Evolutionary conservation across 37 sponge, comb jelly and placozoan genomes (phyloP).

Genomic region (Eunapius fragilis): DNA sequence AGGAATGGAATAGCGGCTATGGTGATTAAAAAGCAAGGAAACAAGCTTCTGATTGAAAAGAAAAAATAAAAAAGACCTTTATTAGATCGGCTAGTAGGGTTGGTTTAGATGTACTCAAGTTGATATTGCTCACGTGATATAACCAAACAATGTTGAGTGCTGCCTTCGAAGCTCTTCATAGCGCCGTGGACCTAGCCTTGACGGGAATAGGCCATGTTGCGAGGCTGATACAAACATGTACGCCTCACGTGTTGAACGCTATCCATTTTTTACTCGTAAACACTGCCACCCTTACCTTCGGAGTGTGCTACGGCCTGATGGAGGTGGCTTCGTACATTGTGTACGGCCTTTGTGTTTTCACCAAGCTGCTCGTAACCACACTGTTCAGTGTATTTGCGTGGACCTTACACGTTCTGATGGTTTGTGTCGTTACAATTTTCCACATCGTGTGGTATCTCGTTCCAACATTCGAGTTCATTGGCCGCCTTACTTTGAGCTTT

Average conservation of each 20-base stretch:
- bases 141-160: not conserved
- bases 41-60: too few relatives aligned
- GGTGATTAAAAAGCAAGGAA: too few relatives aligned
- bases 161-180: not conserved
- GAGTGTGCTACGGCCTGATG: not conserved
- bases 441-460: not conserved
- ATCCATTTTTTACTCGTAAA: not conserved
- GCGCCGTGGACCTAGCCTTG: not conserved
- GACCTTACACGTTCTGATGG: not conserved
- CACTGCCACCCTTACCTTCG: not conserved
- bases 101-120: too few relatives aligned
- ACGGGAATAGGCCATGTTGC: not conserved
- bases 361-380: not conserved
- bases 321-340: not conserved
- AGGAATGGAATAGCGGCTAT: too few relatives aligned
- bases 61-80: too few relatives aligned
- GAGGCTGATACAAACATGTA: not conserved
- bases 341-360: not conserved
- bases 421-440: not conserved
- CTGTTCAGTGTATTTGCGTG: not conserved
- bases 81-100: too few relatives aligned
- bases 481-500: not conserved
- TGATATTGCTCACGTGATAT: not conserved
- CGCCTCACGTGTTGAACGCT: not conserved
- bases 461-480: not conserved